phyloP scores from a whole-genome alignment of 2,113 vertebrate species.

The Passer domesticus region DNA sequence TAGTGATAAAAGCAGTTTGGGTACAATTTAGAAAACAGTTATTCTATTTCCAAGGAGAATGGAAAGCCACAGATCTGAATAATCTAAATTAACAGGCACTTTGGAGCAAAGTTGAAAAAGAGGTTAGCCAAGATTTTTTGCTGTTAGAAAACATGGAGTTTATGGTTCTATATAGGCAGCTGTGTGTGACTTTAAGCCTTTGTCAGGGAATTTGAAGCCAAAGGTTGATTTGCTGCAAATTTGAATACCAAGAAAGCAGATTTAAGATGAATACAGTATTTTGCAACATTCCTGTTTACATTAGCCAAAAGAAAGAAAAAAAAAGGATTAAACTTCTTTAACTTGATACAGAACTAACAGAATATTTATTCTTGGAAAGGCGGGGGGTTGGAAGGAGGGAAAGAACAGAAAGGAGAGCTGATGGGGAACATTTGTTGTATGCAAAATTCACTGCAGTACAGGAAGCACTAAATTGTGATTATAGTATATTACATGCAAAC shows the following conservation, averaged over 20 bases:
- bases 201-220: not conserved
- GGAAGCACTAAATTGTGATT: not conserved
- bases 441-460: not conserved
- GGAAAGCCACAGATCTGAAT: not conserved
- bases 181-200: not conserved
- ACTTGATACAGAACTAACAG: not conserved
- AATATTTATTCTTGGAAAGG: not conserved
- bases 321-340: not conserved
- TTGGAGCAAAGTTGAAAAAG: conserved; percentile 17
- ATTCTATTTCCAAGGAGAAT: conserved; percentile 16
- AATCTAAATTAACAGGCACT: not conserved
- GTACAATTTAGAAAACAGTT: not conserved
- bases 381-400: not conserved
- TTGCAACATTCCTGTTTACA: not conserved
- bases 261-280: not conserved
- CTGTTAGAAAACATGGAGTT: conserved; percentile 6
- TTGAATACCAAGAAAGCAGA: not conserved
- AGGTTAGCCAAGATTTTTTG: conserved; percentile 38
- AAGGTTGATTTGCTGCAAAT: not conserved
- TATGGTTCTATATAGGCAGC: not conserved
- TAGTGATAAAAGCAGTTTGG: not conserved
- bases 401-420: not conserved
- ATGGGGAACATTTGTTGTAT: not conserved
- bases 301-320: not conserved
- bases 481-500: accelerated